Evolutionary conservation across 2,797 vertebrate species (phyloP).

Genomic region (Sitta carolinensis): DNA sequence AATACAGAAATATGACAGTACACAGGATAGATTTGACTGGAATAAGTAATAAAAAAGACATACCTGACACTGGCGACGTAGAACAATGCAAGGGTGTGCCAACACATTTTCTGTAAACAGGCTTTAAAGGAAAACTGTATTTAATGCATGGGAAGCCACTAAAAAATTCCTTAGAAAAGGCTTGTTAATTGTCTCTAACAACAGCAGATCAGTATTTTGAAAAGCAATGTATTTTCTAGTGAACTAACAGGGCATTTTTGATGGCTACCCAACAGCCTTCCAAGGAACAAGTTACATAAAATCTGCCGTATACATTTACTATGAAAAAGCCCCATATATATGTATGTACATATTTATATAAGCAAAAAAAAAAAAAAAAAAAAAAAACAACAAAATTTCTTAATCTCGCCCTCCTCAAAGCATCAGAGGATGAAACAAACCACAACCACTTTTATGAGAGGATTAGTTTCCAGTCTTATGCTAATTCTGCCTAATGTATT

Average conservation of each 20-base stretch:
- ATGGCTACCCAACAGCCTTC: background rate
- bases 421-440: background rate
- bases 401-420: background rate
- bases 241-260: background rate
- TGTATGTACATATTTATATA: background rate
- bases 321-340: background rate
- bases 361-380: background rate
- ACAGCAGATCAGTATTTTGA: background rate
- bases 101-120: constrained; percentile 98
- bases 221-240: background rate
- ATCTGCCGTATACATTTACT: background rate
- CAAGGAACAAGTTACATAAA: background rate
- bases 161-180: background rate
- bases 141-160: background rate
- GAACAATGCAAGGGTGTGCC: constrained; percentile 94
- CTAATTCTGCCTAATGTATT: background rate
- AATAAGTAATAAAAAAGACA: background rate
- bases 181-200: background rate
- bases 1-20: background rate
- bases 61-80: constrained; percentile 97
- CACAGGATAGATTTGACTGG: background rate
- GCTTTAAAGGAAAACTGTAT: constrained; percentile 73
- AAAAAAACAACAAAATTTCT: background rate
- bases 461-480: background rate
- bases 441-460: background rate